Evolutionary conservation across 2,888 invertebrate genomes (phyloP).

Genomic region (Phasia obesa): DNA sequence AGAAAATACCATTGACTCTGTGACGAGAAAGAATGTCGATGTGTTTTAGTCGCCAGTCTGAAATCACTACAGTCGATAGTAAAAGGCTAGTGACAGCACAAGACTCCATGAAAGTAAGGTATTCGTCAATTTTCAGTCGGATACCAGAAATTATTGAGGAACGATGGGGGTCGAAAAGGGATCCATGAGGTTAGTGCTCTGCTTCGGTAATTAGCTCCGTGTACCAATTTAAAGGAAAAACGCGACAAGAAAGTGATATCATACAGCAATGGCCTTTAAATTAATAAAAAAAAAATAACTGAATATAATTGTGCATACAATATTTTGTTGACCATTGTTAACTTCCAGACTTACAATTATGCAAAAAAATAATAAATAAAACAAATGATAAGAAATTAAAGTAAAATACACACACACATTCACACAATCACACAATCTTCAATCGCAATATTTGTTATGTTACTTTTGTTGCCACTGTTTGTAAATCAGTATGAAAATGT

Average conservation of each 20-base stretch:
- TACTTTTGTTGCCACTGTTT: slow-evolving; percentile 20
- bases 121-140: no score
- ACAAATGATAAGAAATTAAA: not conserved
- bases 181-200: no score
- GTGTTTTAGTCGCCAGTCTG: no score
- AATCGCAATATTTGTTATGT: slow-evolving; percentile 18
- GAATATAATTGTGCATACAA: slow-evolving; percentile 26
- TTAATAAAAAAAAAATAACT: slow-evolving; percentile 27
- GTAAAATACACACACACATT: no score
- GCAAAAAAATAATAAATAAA: slow-evolving; percentile 47
- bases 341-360: slow-evolving; percentile 55
- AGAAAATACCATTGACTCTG: no score
- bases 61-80: no score
- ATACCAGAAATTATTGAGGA: no score
- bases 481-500: not conserved
- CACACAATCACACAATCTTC: not conserved
- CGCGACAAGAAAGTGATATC: slow-evolving; percentile 53
- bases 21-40: no score
- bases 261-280: slow-evolving; percentile 55
- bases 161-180: no score
- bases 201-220: slow-evolving; percentile 3
- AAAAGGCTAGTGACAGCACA: no score
- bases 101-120: no score
- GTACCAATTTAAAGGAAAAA: not conserved
- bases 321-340: slow-evolving; percentile 44